phyloP scores from a whole-genome alignment of 2,888 invertebrate genomes.

The Odontocolon sp. region DNA sequence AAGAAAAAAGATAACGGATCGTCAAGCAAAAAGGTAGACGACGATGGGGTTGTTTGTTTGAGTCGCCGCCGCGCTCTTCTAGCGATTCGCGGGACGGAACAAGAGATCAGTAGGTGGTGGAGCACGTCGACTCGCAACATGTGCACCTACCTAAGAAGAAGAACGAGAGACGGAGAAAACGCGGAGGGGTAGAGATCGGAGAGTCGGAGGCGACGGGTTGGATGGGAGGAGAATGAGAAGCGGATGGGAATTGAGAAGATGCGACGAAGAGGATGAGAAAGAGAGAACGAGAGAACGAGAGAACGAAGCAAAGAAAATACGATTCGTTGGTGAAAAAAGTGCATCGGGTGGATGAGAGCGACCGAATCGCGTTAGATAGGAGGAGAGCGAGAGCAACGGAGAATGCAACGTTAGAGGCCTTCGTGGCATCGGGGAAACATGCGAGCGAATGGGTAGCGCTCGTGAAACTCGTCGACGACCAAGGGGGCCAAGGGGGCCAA shows the following conservation, averaged over 20 bases:
- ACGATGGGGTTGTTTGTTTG: slow-evolving; percentile 28
- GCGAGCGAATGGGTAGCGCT: slow-evolving; percentile 59
- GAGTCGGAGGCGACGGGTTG: background rate
- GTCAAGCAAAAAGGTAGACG: background rate
- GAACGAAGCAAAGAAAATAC: slow-evolving; percentile 22
- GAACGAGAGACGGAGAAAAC: slow-evolving; percentile 56
- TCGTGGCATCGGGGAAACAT: slow-evolving; percentile 79
- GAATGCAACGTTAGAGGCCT: slow-evolving; percentile 79
- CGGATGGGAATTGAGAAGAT: background rate
- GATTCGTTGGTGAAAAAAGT: slow-evolving; percentile 50
- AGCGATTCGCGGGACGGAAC: slow-evolving; percentile 73
- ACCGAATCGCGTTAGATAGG: background rate
- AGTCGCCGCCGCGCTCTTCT: slow-evolving; percentile 76
- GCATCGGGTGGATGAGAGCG: background rate
- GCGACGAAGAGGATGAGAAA: slow-evolving; percentile 15
- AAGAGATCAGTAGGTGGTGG: slow-evolving; percentile 78
- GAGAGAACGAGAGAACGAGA: slow-evolving; percentile 2
- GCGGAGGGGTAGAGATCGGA: slow-evolving; percentile 21
- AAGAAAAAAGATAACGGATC: background rate
- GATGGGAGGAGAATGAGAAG: background rate
- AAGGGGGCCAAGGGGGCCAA: slow-evolving; percentile 68
- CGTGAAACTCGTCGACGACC: slow-evolving; percentile 60
- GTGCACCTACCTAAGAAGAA: no score
- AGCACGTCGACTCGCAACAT: slow-evolving; percentile 62
- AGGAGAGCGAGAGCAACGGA: slow-evolving; percentile 75